These are phyloP conservation scores for Seriola dumerili DNA, from an alignment of 2,113 vertebrate species.

Conservation along the genomic window DNA sequence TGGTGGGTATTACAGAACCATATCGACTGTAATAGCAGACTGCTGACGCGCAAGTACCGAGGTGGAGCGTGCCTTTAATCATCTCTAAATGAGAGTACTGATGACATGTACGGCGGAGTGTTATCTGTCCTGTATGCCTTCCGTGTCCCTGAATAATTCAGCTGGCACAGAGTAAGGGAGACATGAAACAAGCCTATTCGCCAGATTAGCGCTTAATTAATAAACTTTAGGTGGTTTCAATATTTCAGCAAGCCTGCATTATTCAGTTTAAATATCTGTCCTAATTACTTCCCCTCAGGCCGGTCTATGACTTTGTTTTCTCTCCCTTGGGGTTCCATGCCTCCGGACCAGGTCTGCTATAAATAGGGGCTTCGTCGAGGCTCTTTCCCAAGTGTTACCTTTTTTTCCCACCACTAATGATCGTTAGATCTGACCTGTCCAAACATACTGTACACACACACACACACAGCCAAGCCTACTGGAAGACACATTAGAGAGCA, in stretches of 20 bases:
- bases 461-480: not conserved
- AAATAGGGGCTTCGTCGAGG: conserved; percentile 66
- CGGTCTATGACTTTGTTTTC: conserved; percentile 78
- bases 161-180: conserved; percentile 54
- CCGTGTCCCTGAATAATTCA: conserved; percentile 70
- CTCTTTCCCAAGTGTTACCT: conserved; percentile 40
- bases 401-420: conserved; percentile 60
- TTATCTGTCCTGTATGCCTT: conserved; percentile 66
- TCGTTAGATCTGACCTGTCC: conserved; percentile 68
- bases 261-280: conserved; percentile 82
- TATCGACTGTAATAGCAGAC: conserved; percentile 60
- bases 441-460: conserved; percentile 31
- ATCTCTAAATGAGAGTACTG: conserved; percentile 67
- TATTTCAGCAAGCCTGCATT: conserved; percentile 74
- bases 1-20: conserved; percentile 44
- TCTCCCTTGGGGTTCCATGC: conserved; percentile 54
- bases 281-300: conserved; percentile 79
- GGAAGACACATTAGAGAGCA: conserved; percentile 11
- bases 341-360: conserved; percentile 69
- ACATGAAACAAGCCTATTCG: conserved; percentile 67
- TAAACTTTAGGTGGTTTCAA: conserved; percentile 78
- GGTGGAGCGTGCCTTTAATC: conserved; percentile 71
- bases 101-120: conserved; percentile 52
- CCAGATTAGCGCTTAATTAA: conserved; percentile 79
- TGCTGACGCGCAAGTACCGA: conserved; percentile 51